Evolutionary conservation across 1,140 invertebrate genomes (phyloP).

Genomic region (Rhopalosiphum maidis): DNA sequence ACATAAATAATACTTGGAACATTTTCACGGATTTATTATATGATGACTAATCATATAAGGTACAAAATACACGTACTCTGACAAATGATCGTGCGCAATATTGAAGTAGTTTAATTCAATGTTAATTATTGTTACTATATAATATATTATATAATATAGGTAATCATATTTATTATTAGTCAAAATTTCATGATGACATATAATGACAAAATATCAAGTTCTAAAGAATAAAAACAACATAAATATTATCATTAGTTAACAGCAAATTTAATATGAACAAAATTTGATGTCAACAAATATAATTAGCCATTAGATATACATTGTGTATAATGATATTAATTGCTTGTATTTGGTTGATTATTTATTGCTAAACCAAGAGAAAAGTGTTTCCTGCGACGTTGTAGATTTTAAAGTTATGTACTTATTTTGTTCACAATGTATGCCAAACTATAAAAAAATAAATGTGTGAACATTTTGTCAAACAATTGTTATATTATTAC

Average conservation of each 20-base stretch:
- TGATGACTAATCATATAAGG: background rate
- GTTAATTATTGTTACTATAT: background rate
- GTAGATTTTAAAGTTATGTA: background rate
- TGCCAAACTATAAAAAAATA: background rate
- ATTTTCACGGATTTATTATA: background rate
- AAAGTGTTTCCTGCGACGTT: background rate
- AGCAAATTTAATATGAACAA: too few relatives aligned
- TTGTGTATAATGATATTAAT: background rate
- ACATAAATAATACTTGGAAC: background rate
- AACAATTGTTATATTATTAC: background rate
- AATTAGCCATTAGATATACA: background rate
- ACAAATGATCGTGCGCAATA: background rate
- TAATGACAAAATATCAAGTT: too few relatives aligned
- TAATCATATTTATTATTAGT: background rate
- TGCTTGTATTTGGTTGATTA: background rate
- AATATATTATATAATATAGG: background rate
- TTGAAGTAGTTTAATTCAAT: background rate
- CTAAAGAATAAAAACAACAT: background rate
- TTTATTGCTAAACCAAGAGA: background rate
- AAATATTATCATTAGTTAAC: background rate
- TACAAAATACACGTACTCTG: background rate
- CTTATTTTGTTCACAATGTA: background rate
- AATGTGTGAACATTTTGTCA: conserved; percentile 11
- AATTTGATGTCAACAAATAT: too few relatives aligned
- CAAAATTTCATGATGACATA: too few relatives aligned